phyloP scores from a whole-genome alignment of 2,113 vertebrate genomes.

The Tyrannus savana region DNA sequence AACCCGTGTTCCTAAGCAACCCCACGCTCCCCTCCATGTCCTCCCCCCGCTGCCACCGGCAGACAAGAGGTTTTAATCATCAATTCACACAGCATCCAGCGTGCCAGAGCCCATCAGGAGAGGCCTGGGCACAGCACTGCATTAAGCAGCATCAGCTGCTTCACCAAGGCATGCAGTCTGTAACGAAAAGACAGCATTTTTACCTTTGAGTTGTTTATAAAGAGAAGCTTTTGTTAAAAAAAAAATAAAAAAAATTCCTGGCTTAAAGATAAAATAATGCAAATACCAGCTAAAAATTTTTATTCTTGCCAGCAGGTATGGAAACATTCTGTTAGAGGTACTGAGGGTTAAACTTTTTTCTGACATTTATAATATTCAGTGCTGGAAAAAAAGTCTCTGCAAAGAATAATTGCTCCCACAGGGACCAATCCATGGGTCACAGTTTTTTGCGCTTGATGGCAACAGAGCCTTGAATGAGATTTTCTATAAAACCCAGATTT shows the following conservation, averaged over 20 bases:
- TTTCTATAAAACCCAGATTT: constrained; percentile 64
- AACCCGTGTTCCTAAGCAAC: constrained; percentile 12
- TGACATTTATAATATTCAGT: constrained; percentile 82
- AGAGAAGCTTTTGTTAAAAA: not conserved
- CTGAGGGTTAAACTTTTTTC: constrained; percentile 77
- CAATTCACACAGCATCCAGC: not conserved
- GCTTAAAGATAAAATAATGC: constrained; percentile 24
- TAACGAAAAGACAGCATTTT: not conserved
- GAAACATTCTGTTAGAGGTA: constrained; percentile 73
- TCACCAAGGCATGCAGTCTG: not conserved
- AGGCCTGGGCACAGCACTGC: not conserved
- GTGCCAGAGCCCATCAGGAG: fast-evolving
- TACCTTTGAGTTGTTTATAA: not conserved
- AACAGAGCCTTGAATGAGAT: constrained; percentile 73
- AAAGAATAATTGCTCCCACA: constrained; percentile 90
- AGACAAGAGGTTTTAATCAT: not conserved
- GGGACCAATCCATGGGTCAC: constrained; percentile 84
- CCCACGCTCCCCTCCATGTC: not conserved
- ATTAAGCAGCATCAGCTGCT: not conserved
- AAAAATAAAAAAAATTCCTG: not conserved
- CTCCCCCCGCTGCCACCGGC: not conserved
- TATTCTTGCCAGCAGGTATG: constrained; percentile 38
- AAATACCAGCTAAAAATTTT: constrained; percentile 16
- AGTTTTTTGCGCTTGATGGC: constrained; percentile 74
- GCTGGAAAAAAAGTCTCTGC: constrained; percentile 65